Evolutionary conservation across 2,888 invertebrate species (phyloP), one percentile per base, ranked within the genome.

Genomic region (Callimorpha dominula): DNA sequence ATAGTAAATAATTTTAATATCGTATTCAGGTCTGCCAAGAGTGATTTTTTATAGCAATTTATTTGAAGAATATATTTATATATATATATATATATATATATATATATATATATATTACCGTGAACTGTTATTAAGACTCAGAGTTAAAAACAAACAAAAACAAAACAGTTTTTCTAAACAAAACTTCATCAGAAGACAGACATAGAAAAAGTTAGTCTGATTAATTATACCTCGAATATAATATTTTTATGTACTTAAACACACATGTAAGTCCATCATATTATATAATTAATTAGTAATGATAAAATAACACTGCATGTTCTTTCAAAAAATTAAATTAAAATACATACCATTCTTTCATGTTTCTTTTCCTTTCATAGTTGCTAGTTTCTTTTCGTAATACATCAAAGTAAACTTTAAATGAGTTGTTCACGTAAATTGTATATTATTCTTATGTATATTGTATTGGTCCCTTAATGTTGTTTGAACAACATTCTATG

Each of bases 401-500:
- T 64, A 68, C 40, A n/a, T 65, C 43, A 50, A 65, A 70, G 43
- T 50, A 70, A 20, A 67, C 64, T 64, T 69, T 74, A 31, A 31
- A 31, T 31, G 31, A 31, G 2, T 31, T 31, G 46, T 75, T 73
- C 72, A 74, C 84, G 74, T 76, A 73, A 43, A 65, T 54, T 68
- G 77, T 71, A 65, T 76, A 80, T 77, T 83, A 85, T 82, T 78
- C n/a, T n/a, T n/a, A n/a, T n/a, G n/a, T n/a, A n/a, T 84, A 69
- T 68, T 73, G 83, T 85, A 86, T 85, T 85, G 86, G 85, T 86
- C 80, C 75, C 74, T 74, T 65, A 65, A 46, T 42, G 63, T 50
- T 67, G 84, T 66, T 63, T 49, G 42, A 86, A 85, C 80, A 78
- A 88, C 85, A 88, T 87, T 88, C 79, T 85, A 85, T 82, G 83